Percentiles rank a stretch among this genome's conserved stretches.
phyloP scores from a whole-genome alignment of 2,113 vertebrate species.

The Chloropsis hardwickii region DNA sequence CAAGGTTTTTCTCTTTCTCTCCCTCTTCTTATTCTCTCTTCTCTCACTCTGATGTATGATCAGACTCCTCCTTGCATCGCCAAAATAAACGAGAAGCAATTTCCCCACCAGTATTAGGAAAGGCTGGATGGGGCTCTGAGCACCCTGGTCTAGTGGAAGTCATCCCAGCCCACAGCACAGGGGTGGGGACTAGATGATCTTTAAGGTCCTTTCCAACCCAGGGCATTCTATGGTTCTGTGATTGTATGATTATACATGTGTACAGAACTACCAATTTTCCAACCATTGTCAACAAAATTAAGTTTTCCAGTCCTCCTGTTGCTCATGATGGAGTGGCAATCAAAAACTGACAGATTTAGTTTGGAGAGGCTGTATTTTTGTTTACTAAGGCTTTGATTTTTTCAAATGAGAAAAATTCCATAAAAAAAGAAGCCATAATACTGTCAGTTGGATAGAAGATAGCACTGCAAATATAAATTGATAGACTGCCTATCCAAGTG shows the following conservation, averaged over 20 bases:
- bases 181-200: background rate
- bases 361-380: background rate
- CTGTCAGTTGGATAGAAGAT: background rate
- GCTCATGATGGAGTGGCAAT: background rate
- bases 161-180: background rate
- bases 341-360: background rate
- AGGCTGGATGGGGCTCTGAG: background rate
- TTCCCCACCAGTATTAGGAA: background rate
- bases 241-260: background rate
- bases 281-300: background rate
- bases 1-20: background rate
- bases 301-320: background rate
- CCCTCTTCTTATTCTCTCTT: background rate
- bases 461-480: background rate
- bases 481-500: constrained; percentile 5
- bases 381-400: background rate
- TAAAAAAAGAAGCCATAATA: background rate
- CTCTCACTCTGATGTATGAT: background rate
- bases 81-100: background rate
- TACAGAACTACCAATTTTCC: background rate
- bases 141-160: background rate
- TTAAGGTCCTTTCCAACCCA: background rate
- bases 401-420: background rate
- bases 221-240: background rate
- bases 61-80: background rate